These are phyloP conservation scores for Thumatha senex DNA, from an alignment of 2,888 invertebrate species.

Conservation along the genomic window DNA sequence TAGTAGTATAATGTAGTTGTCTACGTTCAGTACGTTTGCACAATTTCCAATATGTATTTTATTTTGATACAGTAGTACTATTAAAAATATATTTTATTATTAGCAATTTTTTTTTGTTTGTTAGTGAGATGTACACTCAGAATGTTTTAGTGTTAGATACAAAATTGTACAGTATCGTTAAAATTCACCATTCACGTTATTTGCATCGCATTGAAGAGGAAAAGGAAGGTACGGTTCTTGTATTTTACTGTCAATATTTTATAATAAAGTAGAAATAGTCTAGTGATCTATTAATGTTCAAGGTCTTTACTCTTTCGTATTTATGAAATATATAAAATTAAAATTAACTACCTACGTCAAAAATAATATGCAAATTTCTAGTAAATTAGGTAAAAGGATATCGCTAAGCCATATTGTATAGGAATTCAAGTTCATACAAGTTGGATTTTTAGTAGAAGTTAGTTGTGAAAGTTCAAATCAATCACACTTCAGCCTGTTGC, in stretches of 20 bases:
- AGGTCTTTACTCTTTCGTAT: too few relatives aligned
- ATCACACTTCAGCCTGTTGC: too few relatives aligned
- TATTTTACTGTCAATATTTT: background rate
- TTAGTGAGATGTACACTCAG: conserved; percentile 57
- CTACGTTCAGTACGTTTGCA: conserved; percentile 18
- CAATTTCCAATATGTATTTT: conserved; percentile 8
- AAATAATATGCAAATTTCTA: too few relatives aligned
- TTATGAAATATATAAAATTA: too few relatives aligned
- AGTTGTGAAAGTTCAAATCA: too few relatives aligned
- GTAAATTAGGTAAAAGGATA: too few relatives aligned
- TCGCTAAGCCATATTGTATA: too few relatives aligned
- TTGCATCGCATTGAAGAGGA: conserved; percentile 70
- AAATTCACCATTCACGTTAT: conserved; percentile 66
- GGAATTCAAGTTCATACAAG: too few relatives aligned
- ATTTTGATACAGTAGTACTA: conserved; percentile 9
- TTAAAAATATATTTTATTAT: conserved; percentile 7
- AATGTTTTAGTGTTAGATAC: conserved; percentile 62
- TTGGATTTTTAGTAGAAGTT: too few relatives aligned
- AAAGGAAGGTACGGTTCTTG: conserved; percentile 53
- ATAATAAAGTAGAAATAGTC: background rate
- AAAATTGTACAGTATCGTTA: conserved; percentile 63
- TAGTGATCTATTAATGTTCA: too few relatives aligned
- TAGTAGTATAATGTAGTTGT: conserved; percentile 38
- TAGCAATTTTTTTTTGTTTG: background rate
- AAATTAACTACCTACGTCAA: too few relatives aligned